Evolutionary conservation across 23 tunicate species (phyloP).

Genomic region (Trididemnum miniatum): DNA sequence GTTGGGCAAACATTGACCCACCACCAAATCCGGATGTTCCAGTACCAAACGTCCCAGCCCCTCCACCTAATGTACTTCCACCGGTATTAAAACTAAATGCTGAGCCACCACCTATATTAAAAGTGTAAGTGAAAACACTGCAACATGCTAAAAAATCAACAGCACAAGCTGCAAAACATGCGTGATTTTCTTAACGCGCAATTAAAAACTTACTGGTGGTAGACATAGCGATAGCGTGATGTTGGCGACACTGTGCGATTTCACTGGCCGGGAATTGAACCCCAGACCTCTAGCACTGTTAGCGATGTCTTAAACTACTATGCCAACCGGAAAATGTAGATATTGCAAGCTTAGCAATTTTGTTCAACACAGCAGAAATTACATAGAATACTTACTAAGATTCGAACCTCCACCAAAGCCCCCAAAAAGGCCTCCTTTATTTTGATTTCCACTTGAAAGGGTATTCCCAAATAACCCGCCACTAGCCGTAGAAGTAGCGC

Average conservation of each 20-base stretch:
- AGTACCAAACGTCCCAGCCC: neutral
- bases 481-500: conserved; percentile 36
- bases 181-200: no score
- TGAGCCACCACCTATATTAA: conserved; percentile 5
- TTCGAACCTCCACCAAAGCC: conserved; percentile 30
- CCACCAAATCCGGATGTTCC: conserved; percentile 22
- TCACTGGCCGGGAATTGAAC: no score
- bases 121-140: neutral
- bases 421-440: conserved; percentile 43
- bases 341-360: no score
- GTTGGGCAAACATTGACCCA: conserved; percentile 36
- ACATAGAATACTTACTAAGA: neutral
- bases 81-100: conserved; percentile 41
- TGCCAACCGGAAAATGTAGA: no score
- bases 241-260: no score
- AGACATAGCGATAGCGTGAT: no score
- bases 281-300: no score
- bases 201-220: no score
- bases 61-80: conserved; percentile 24
- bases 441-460: conserved; percentile 15
- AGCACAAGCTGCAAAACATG: conserved; percentile 18
- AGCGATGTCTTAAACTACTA: no score
- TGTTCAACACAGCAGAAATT: no score
- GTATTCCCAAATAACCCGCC: conserved; percentile 55
- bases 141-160: neutral